Conservation (phyloP, 1,140 invertebrate species). For the Pogonognathellus flavescens region DNA sequence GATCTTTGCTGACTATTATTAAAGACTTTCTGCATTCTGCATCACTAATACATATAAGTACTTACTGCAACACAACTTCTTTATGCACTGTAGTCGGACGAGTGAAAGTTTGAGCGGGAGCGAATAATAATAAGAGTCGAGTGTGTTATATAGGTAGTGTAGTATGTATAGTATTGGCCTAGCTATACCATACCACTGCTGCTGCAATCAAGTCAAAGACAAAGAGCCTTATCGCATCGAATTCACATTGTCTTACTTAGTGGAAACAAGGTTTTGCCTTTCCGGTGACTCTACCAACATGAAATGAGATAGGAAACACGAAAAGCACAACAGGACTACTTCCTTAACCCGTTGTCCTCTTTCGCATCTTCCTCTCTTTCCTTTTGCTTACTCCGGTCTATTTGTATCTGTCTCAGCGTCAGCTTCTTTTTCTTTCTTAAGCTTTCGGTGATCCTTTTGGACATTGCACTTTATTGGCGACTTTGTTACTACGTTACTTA, state of each 20-base stretch:
- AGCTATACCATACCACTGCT: no score
- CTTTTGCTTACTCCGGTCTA: neutral
- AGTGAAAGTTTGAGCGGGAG: neutral
- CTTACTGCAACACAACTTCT: no score
- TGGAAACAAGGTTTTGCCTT: slow-evolving; percentile 35
- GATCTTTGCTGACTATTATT: no score
- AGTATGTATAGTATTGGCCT: neutral
- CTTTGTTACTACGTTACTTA: no score
- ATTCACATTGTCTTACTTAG: slow-evolving; percentile 33
- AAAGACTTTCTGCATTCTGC: no score
- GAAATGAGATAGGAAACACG: slow-evolving; percentile 48
- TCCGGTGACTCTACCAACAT: slow-evolving; percentile 19
- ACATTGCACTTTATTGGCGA: no score
- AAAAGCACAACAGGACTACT: slow-evolving; percentile 44
- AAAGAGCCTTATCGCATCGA: slow-evolving; percentile 17
- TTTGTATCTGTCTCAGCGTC: neutral
- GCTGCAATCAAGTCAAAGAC: slow-evolving; percentile 18
- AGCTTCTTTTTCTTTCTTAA: neutral
- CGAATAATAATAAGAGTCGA: neutral
- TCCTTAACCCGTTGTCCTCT: slow-evolving; percentile 23
- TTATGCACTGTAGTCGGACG: no score
- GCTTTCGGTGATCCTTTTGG: no score
- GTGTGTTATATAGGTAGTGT: neutral
- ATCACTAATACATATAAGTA: no score
- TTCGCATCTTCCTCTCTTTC: neutral